Evolutionary conservation across 2,113 vertebrate genomes (phyloP).

Genomic region (Clinocottus analis): DNA sequence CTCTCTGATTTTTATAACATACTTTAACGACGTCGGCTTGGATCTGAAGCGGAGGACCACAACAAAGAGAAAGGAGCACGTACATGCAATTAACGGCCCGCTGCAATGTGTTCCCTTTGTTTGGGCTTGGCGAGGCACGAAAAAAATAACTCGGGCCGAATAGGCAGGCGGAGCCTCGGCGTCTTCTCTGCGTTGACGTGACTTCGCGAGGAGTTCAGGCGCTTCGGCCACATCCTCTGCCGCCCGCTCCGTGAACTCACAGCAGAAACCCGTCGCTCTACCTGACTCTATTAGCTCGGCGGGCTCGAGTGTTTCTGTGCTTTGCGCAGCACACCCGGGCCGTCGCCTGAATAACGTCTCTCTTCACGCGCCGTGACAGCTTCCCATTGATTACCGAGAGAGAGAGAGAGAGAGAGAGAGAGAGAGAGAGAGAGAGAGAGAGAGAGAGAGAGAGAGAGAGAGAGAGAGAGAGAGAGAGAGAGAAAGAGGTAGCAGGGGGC

Average conservation of each 20-base stretch:
- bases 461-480: too few relatives aligned
- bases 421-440: too few relatives aligned
- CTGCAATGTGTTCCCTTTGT: constrained; percentile 71
- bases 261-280: constrained; percentile 43
- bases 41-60: constrained; percentile 73
- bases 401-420: too few relatives aligned
- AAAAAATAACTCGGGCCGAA: constrained; percentile 70
- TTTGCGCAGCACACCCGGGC: constrained; percentile 10
- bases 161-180: constrained; percentile 48
- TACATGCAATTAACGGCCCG: constrained; percentile 70
- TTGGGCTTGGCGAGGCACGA: constrained; percentile 56
- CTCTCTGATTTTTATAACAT: constrained; percentile 68
- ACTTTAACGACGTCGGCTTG: constrained; percentile 69
- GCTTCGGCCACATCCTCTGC: constrained; percentile 63
- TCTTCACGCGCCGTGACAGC: constrained; percentile 51
- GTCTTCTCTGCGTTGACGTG: constrained; percentile 25
- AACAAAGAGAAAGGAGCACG: constrained; percentile 73
- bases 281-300: constrained; percentile 51
- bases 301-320: constrained; percentile 11
- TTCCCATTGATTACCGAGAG: constrained; percentile 55
- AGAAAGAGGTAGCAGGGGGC: constrained; percentile 19
- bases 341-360: constrained; percentile 66
- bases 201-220: constrained; percentile 49
- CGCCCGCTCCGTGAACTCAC: constrained; percentile 59
- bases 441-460: too few relatives aligned